Percentiles rank a stretch among this genome's conserved stretches.
phyloP scores from a whole-genome alignment of 1,140 invertebrate species.

The Papilio glaucus region DNA sequence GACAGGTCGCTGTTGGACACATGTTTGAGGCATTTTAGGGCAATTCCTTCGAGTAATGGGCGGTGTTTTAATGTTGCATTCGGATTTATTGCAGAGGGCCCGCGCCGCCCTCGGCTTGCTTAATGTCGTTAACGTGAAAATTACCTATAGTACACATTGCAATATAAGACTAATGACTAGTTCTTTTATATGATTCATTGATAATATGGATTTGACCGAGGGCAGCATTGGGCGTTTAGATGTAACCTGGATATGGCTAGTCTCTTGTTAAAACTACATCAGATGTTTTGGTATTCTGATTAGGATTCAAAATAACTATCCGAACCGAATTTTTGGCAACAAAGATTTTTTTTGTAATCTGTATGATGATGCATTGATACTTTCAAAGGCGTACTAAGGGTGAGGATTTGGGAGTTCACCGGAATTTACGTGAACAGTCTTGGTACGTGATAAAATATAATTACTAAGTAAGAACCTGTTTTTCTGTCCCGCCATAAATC shows the following conservation, averaged over 20 bases:
- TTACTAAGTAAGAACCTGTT: no score
- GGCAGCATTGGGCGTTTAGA: not conserved
- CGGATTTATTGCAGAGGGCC: slow-evolving; percentile 70
- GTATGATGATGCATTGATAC: no score
- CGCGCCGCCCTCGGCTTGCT: slow-evolving; percentile 53
- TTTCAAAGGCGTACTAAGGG: no score
- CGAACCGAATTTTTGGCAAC: no score
- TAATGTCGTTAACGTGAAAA: slow-evolving; percentile 58
- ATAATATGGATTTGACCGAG: not conserved
- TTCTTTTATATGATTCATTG: slow-evolving; percentile 13
- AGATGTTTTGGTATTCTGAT: no score
- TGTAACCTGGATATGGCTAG: not conserved
- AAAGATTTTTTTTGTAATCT: no score
- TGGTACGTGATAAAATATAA: no score
- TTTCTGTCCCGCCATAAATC: no score
- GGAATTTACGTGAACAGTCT: no score
- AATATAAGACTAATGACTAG: slow-evolving; percentile 35
- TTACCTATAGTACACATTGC: slow-evolving; percentile 51
- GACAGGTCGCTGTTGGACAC: slow-evolving; percentile 79
- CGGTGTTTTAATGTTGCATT: slow-evolving; percentile 75
- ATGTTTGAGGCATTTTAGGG: slow-evolving; percentile 79
- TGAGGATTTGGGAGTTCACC: no score
- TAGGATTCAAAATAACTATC: no score
- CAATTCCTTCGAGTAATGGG: slow-evolving; percentile 77
- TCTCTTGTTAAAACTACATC: no score